phyloP scores from a whole-genome alignment of 1,140 invertebrate species.

The Aphidius gifuensis region DNA sequence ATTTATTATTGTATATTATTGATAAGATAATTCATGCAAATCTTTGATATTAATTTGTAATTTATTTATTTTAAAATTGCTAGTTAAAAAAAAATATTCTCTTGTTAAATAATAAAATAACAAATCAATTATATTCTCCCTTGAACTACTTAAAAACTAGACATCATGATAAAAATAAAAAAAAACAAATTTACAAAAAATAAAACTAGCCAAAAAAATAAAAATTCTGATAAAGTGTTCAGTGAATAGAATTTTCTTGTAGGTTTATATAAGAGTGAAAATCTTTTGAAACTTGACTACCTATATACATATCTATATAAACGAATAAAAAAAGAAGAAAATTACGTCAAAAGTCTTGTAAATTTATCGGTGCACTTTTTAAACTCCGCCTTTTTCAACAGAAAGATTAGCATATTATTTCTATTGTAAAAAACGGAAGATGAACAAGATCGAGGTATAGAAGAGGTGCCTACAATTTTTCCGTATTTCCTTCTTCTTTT shows the following conservation, averaged over 20 bases:
- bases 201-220: too few relatives aligned
- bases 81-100: too few relatives aligned
- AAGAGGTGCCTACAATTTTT: conserved; percentile 19
- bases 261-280: conserved; percentile 38
- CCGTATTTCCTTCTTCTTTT: too few relatives aligned
- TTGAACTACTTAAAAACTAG: too few relatives aligned
- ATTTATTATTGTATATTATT: too few relatives aligned
- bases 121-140: too few relatives aligned
- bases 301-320: conserved; percentile 18
- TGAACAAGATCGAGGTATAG: conserved; percentile 31
- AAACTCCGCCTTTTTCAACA: conserved; percentile 49
- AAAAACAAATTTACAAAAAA: too few relatives aligned
- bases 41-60: too few relatives aligned
- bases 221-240: not conserved
- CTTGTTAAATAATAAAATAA: too few relatives aligned
- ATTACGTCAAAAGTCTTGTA: conserved; percentile 55
- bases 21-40: too few relatives aligned
- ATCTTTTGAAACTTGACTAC: conserved; percentile 46
- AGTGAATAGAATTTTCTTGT: conserved; percentile 20
- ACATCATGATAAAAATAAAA: too few relatives aligned
- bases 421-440: conserved; percentile 40
- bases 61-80: too few relatives aligned
- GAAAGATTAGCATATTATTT: conserved; percentile 56
- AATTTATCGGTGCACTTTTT: conserved; percentile 57
- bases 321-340: conserved; percentile 34